Base-by-base conservation (phyloP, 2,888 invertebrate species). In the Trachelus stipa region DNA sequence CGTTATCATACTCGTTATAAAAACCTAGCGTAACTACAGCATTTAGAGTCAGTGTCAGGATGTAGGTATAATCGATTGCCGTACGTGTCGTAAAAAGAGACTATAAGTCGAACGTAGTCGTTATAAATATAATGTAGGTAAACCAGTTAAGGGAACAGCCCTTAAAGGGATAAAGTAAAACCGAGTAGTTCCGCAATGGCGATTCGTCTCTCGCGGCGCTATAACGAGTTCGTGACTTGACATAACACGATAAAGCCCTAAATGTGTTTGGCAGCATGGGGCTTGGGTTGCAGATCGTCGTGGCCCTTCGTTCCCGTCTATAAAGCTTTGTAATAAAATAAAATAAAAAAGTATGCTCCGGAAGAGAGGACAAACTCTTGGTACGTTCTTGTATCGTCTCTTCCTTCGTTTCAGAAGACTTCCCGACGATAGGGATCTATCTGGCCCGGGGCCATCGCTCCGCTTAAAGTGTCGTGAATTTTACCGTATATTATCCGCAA, bases 201-300 rank as follows among this genome's bases (percentile, higher is more conserved):
- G 88, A 91, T 91, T 85, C 85, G 88, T 91, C 89, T 56, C 56
- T 90, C 87, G 86, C 85, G 87, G 86, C 84, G 87, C 84, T 87
- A 88, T 88, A 91, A 90, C 90, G 90, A 90, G 91, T 91, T 91
- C 91, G 91, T 91, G 91, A 91, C 91, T 90, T 87, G 87, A 89
- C 91, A 91, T 91, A 91, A 91, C 91, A 88, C 87, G 87, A 88
- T 86, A 86, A 86, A 85, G 86, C 88, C 89, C 87, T 86, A 85
- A 84, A 87, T 85, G 85, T 82, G 83, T 86, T 82, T 56, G 56
- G 56, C 56, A 56, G 56, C 56, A 56, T 56, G 56, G 56, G 56
- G 56, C 23, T 56, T 56, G 23, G 23, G 56, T 23, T 56, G 56
- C 56, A 56, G 23, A 56, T 56, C 23, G 23, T 23, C 56, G 23